Evolutionary conservation across 2,113 vertebrate genomes (phyloP).

Genomic region (Scatophagus argus): DNA sequence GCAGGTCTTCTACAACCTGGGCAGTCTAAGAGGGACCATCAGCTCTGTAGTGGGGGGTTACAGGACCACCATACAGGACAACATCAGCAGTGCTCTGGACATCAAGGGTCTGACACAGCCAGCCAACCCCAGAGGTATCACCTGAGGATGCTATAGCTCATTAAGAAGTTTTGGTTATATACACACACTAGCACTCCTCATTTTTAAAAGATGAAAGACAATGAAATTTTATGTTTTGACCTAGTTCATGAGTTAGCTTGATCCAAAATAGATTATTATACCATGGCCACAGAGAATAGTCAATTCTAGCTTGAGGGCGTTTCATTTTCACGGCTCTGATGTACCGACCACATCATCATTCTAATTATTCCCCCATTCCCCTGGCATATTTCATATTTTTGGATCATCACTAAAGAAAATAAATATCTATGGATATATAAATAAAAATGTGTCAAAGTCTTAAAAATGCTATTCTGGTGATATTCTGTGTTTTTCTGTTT

Average conservation of each 20-base stretch:
- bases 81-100: conserved; percentile 90
- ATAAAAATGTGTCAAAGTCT: background rate
- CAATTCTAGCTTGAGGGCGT: background rate
- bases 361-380: conserved; percentile 24
- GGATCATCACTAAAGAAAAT: background rate
- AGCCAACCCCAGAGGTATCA: conserved; percentile 87
- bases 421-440: background rate
- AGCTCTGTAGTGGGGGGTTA: conserved; percentile 90
- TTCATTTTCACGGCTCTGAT: conserved; percentile 15
- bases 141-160: background rate
- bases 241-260: conserved; percentile 36
- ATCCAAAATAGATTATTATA: conserved; percentile 48
- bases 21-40: conserved; percentile 91
- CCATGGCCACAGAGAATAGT: conserved; percentile 55
- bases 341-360: background rate
- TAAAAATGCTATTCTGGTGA: background rate
- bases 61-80: conserved; percentile 88
- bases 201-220: conserved; percentile 27
- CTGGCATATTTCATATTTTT: background rate
- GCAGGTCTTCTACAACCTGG: conserved; percentile 97
- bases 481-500: background rate
- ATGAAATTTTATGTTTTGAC: conserved; percentile 11
- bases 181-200: background rate
- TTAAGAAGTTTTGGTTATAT: background rate
- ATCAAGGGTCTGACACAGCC: conserved; percentile 94